Evolutionary conservation across 2,888 invertebrate species (phyloP), one percentile per base, ranked within the genome.

Genomic region (Megamerina dolium): DNA sequence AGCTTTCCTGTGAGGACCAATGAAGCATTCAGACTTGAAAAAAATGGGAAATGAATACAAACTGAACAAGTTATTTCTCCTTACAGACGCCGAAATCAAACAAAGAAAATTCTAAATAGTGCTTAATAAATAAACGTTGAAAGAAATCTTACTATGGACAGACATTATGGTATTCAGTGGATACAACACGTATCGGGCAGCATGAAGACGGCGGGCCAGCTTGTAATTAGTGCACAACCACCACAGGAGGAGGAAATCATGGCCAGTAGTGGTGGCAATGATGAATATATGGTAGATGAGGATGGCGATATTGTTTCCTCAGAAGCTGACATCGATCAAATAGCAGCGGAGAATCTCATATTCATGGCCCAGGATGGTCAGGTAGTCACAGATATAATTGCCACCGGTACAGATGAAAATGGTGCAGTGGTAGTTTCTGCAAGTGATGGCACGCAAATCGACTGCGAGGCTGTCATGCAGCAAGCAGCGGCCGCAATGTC

Each of bases 311-410:
- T 49, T 12, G 46, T 51, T 19, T 16, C 46, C 33, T 53, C 51
- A 16, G 61, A 58, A 12, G 59, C 53, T 37, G 64, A 63, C 33
- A 57, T 71, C 16, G 79, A 80, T 57, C 79, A 80, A 70, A 79
- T 79, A 68, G 80, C 80, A 10, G 80, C 80, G 2, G 80, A 80
- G 58, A 80, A 80, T 61, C 64, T 80, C 23, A 79, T 80, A 65
- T 80, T 73, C 54, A 72, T 80, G 64, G 74, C 80, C 4, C 79
- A 79, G 48, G 80, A 80, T 53, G 69, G 70, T 1, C 70, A 70
- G 46, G 61, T 71, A 38, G 51, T 56, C 14, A 57, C 60, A 18
- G 70, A 68, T 49, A 57, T 69, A 21, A 63, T 67, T 23, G 50
- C 53, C 2, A 53, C 46, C 17, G 41, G 37, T 2, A 56, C 60